phyloP scores from a whole-genome alignment of 92 coral and sea anemone genomes.

The Porites cylindrica region DNA sequence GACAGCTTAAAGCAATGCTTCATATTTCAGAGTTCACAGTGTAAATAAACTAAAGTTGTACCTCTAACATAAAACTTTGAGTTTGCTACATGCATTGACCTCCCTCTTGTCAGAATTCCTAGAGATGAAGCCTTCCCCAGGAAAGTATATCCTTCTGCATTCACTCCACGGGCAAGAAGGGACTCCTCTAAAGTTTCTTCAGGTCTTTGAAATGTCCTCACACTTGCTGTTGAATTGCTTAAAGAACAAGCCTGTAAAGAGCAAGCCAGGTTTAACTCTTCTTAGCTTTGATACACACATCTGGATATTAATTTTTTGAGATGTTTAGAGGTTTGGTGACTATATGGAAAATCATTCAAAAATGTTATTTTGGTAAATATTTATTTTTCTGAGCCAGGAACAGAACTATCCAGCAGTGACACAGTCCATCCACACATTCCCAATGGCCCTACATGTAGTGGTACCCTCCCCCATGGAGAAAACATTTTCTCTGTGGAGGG shows the following conservation, averaged over 20 bases:
- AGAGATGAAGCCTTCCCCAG: conserved; percentile 79
- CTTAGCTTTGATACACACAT: not conserved
- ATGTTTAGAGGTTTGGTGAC: not conserved
- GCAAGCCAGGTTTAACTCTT: not conserved
- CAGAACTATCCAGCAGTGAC: too few relatives aligned
- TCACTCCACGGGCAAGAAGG: conserved; percentile 89
- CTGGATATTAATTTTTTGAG: not conserved
- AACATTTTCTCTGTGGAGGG: too few relatives aligned
- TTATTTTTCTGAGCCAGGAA: too few relatives aligned
- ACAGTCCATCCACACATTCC: too few relatives aligned
- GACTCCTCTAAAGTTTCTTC: conserved; percentile 94
- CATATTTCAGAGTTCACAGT: too few relatives aligned
- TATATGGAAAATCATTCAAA: too few relatives aligned
- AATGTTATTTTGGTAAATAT: too few relatives aligned
- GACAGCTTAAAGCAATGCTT: too few relatives aligned
- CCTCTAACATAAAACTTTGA: conserved; percentile 97
- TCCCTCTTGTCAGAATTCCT: conserved; percentile 78
- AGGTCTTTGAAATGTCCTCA: conserved; percentile 89
- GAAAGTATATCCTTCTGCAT: conserved; percentile 93
- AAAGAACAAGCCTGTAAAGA: conserved; percentile 71
- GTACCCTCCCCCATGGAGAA: too few relatives aligned
- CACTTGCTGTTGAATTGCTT: conserved; percentile 71
- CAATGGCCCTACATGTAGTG: too few relatives aligned
- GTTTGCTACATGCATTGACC: conserved; percentile 94
- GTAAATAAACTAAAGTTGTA: not conserved